Evolutionary conservation across 23 tunicate genomes (phyloP), one percentile per base, ranked within the genome.

Genomic region (Ciona savignyi): DNA sequence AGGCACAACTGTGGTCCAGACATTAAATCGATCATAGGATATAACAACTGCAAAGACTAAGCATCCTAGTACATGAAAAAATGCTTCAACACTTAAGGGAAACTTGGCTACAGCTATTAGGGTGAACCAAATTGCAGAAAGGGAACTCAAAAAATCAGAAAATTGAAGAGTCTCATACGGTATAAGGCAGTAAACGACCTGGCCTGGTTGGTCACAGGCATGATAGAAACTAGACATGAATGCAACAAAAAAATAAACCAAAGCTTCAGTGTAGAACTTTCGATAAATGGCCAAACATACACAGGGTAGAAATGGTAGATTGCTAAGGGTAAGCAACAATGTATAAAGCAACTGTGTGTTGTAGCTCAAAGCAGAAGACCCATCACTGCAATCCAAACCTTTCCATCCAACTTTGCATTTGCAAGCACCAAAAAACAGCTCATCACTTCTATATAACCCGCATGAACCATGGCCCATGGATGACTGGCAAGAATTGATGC

Each of bases 321-420:
- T 94, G 66, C 95, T 86, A 61, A 94, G 33, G 34, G 90, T 83
- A 11, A 94, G 74, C 21, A 88, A 72, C 24, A 87, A 75, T 22
- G 85, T 83, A 20, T 61, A 70, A 2, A 88, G 67, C 19, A 87
- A 67, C 51, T 84, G 95, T 23, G 51, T 72, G 35, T 51, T 33
- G 63, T 68, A 83, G 48, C 81, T 79, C 27, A 94, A 25, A n/a
- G 99, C 99, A 48, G 73, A 24, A 4, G 82, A 42, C 2, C 83
- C 94, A 79, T 94, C 99, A 48, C 77, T 86, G 74, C 99, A 94
- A 19, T 89, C 95, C 15, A 94, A 51, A 1, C 99, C 99, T 71
- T 51, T 64, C 90, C 90, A 87, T 21, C 90, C 95, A 0, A 67
- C 86, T 70, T 80, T 91, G 42, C 97, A 91, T 22, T 33, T 30